These are phyloP conservation scores for Drosophila grimshawi DNA, from an alignment of 1,140 invertebrate species.

Conservation along the genomic window DNA sequence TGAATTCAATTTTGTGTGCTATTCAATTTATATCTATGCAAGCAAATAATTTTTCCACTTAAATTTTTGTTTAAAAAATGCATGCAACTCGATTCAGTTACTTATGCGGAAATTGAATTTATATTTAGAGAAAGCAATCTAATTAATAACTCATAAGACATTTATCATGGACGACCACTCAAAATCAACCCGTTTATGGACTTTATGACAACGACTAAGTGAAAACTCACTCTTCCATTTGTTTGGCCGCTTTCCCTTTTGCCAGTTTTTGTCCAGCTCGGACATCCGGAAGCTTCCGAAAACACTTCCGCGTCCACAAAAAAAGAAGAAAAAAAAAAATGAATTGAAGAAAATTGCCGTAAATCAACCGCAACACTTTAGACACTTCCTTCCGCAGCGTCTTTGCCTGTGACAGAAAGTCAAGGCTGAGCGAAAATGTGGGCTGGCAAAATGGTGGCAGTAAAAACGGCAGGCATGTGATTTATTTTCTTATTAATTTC, in stretches of 20 bases:
- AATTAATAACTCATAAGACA: slow-evolving; percentile 51
- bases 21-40: no score
- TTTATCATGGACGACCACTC: slow-evolving; percentile 36
- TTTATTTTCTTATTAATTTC: slow-evolving; percentile 74
- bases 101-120: slow-evolving; percentile 29
- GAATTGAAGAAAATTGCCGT: slow-evolving; percentile 41
- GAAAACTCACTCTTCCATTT: slow-evolving; percentile 27
- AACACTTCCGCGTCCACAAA: slow-evolving; percentile 41
- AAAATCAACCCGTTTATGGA: slow-evolving; percentile 32
- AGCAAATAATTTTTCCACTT: neutral
- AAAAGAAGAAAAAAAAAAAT: slow-evolving; percentile 9
- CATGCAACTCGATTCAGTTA: neutral
- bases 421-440: slow-evolving; percentile 20
- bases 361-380: slow-evolving; percentile 62
- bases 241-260: slow-evolving; percentile 17
- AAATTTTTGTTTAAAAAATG: neutral
- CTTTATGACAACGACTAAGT: slow-evolving; percentile 36
- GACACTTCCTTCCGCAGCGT: slow-evolving; percentile 55
- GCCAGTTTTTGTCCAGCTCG: slow-evolving; percentile 21
- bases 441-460: slow-evolving; percentile 14
- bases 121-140: slow-evolving; percentile 19
- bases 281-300: slow-evolving; percentile 48
- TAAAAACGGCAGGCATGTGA: slow-evolving; percentile 53
- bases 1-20: neutral
- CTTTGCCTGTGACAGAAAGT: slow-evolving; percentile 50